These are phyloP conservation scores for Pedetes capensis DNA, from an alignment of 2,113 vertebrate genomes.

Conservation along the genomic window DNA sequence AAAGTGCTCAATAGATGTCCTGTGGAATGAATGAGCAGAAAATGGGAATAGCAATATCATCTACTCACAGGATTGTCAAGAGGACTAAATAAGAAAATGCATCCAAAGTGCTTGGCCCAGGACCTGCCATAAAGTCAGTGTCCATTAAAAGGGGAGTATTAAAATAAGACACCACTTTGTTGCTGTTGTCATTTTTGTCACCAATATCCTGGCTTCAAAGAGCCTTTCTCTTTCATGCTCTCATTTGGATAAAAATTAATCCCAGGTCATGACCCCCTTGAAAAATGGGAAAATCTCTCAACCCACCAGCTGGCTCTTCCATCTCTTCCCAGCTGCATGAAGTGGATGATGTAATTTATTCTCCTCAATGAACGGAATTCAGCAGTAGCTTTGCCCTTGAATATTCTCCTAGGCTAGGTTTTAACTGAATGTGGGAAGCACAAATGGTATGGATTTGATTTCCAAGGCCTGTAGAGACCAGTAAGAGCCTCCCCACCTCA, in stretches of 20 bases:
- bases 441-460: neutral
- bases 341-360: neutral
- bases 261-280: neutral
- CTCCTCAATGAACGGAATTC: neutral
- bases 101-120: neutral
- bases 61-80: neutral
- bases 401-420: neutral
- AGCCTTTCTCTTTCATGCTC: neutral
- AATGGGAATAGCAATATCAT: neutral
- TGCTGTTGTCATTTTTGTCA: neutral
- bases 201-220: neutral
- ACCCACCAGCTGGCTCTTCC: neutral
- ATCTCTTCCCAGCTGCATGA: accelerated
- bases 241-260: neutral
- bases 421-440: neutral
- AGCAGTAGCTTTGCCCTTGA: neutral
- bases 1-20: neutral
- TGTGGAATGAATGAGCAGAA: neutral
- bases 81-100: neutral
- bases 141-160: neutral
- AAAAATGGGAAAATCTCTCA: neutral
- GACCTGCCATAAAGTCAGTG: neutral
- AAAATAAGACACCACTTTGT: neutral
- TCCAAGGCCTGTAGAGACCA: neutral
- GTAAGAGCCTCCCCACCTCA: neutral